Base-by-base conservation (phyloP, 2,888 invertebrate genomes). In the Rhodophaea formosa region DNA sequence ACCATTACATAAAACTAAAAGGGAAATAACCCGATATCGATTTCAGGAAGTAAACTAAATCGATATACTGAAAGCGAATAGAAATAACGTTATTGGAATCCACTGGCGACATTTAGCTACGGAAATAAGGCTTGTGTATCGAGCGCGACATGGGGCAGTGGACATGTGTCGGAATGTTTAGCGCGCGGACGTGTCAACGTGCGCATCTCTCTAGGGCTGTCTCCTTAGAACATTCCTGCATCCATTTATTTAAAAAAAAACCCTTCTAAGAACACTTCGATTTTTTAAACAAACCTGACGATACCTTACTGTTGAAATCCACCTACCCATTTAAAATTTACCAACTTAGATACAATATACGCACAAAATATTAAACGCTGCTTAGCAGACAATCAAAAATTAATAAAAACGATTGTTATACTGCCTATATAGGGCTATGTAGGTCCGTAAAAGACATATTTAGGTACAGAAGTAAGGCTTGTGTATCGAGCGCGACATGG, bases 121-220 rank as follows among this genome's bases (percentile, higher is more conserved):
- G 54, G 54, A 55, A 47, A 23, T 23, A 23, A 53, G 53, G 43
- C 29, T 44, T 15, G 53, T 30, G 35, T 53, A 53, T 53, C 42
- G 45, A 23, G 10, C 14, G 23, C 29, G 44, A 53, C 53, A 42
- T n/a, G 30, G 45, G 45, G 8, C 14, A 29, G 10, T 30, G 53
- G 53, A 53, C 53, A 53, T 44, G 29, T 53, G 53, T 53, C 53
- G 43, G 29, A 43, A 53, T 53, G 53, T 53, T 53, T 53, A 43
- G 29, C 53, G 14, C 29, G 29, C 23, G 53, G 44, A 23, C 29
- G 44, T 53, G 53, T 53, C 44, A 42, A 53, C 53, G 29, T 53
- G 43, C 15, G 42, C 3, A 47, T 12, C 10, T 23, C n/a, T 8
- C 3, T 23, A 49, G 47, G 47, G 47, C 30, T 49, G 30, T 14